Percentiles rank a stretch among this genome's conserved stretches.
phyloP scores from a whole-genome alignment of 2,888 invertebrate genomes.

The Polydrusus cervinus region DNA sequence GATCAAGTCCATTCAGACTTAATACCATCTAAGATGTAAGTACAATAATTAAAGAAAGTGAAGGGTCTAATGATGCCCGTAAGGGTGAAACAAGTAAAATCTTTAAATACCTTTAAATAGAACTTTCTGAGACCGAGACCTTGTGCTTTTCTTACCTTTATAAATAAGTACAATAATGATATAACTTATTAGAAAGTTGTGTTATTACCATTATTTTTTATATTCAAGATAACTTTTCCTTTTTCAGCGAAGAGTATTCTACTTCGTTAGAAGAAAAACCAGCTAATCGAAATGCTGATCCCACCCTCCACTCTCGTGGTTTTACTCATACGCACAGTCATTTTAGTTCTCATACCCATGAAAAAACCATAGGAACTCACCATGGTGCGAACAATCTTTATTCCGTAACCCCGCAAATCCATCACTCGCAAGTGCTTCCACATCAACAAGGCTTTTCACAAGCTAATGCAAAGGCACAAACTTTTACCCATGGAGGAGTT shows the following conservation, averaged over 20 bases:
- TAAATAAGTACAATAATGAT: too few species aligned
- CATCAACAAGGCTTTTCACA: conserved; percentile 10
- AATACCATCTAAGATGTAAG: not conserved
- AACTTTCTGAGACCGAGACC: too few species aligned
- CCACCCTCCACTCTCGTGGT: conserved; percentile 15
- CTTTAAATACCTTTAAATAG: too few species aligned
- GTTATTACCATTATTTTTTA: not conserved
- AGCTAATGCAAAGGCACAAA: not conserved
- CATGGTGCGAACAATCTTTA: not conserved
- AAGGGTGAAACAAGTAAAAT: too few species aligned
- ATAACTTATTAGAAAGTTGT: too few species aligned
- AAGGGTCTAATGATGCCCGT: too few species aligned
- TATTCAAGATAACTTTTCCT: not conserved
- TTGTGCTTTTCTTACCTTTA: too few species aligned
- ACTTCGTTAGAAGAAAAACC: conserved; percentile 28
- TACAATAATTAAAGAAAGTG: not conserved
- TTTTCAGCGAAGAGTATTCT: not conserved
- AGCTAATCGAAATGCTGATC: conserved; percentile 29
- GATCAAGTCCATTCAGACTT: not conserved
- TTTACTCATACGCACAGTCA: conserved; percentile 26
- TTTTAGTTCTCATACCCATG: not conserved
- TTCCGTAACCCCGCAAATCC: not conserved
- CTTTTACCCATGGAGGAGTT: conserved; percentile 5
- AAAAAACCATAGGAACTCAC: conserved; percentile 6
- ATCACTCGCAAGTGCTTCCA: not conserved